Evolutionary conservation across 1,140 invertebrate genomes (phyloP).

Genomic region (Aphaenogaster rudis): DNA sequence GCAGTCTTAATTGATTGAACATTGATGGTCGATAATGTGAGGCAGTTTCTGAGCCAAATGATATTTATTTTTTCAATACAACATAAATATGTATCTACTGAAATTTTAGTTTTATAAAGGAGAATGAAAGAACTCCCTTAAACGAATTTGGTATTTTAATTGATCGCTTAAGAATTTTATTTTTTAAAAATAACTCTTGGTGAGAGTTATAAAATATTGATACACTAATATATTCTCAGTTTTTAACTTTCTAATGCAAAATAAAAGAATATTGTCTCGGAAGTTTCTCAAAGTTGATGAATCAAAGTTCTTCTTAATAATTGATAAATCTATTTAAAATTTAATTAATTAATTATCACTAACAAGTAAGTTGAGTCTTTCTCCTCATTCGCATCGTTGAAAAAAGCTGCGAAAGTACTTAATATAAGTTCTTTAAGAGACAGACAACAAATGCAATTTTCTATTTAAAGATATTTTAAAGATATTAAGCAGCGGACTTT

Average conservation of each 20-base stretch:
- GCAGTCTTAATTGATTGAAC: background rate
- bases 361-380: background rate
- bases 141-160: background rate
- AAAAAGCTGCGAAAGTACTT: background rate
- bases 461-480: background rate
- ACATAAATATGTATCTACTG: background rate
- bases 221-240: background rate
- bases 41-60: conserved; percentile 1
- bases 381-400: background rate
- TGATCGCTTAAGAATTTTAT: background rate
- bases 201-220: background rate
- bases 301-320: conserved; percentile 17
- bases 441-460: background rate
- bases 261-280: conserved; percentile 4
- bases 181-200: background rate
- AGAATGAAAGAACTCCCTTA: background rate
- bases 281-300: conserved; percentile 24
- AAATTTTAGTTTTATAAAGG: background rate
- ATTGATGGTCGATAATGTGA: conserved; percentile 10
- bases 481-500: background rate
- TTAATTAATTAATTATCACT: conserved; percentile 1
- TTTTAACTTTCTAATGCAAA: conserved; percentile 10
- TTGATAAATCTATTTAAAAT: background rate
- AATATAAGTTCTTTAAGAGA: background rate
- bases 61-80: background rate